Percentiles rank a stretch among this genome's conserved stretches.
Conservation (phyloP, 2,113 vertebrate genomes). For the Calyptommatus sinebrachiatus region DNA sequence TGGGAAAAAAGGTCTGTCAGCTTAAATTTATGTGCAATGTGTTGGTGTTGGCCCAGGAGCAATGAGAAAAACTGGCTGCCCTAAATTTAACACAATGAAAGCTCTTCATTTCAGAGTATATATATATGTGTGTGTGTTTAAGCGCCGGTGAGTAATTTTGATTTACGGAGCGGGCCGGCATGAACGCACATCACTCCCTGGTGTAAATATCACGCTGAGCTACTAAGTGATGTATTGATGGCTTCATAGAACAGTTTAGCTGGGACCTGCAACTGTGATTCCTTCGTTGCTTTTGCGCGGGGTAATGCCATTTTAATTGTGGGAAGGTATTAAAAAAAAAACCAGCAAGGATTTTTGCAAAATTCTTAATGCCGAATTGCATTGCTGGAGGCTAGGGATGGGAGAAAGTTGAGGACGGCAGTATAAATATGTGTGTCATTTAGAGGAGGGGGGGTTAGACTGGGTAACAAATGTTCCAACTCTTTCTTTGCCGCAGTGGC, state of each 20-base stretch:
- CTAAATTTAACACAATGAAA: background rate
- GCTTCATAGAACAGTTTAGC: background rate
- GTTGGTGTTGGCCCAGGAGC: background rate
- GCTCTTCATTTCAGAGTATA: background rate
- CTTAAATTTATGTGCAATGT: background rate
- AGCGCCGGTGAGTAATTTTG: background rate
- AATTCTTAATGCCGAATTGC: background rate
- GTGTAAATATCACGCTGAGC: background rate
- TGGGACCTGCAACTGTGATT: background rate
- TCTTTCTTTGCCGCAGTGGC: background rate
- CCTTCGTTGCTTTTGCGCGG: background rate
- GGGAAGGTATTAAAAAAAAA: background rate
- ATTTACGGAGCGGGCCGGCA: background rate
- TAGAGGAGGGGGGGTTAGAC: too few relatives aligned
- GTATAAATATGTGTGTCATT: too few relatives aligned
- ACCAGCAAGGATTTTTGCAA: background rate
- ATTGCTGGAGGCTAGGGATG: background rate
- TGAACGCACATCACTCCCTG: too few relatives aligned
- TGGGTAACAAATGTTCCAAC: too few relatives aligned
- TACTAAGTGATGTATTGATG: background rate
- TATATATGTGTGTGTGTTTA: background rate
- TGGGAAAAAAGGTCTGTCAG: background rate
- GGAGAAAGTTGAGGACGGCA: too few relatives aligned
- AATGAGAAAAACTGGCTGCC: background rate
- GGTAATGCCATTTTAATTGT: background rate